Evolutionary conservation across 2,113 vertebrate species (phyloP).

Genomic region (Tympanuchus pallidicinctus): DNA sequence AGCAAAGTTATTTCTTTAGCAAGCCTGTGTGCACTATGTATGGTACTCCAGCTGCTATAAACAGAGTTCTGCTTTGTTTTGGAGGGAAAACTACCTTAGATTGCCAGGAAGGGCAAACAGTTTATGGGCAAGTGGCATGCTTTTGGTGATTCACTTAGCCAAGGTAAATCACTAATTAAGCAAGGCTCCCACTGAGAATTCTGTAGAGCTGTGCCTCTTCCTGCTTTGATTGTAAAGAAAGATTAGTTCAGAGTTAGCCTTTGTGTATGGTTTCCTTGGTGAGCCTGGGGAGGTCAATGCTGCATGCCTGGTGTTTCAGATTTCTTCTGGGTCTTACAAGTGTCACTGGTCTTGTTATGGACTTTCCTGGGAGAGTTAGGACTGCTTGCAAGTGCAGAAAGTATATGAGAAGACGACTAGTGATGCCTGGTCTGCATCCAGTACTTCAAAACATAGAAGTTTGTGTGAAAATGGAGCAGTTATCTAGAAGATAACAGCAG

Average conservation of each 20-base stretch:
- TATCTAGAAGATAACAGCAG: background rate
- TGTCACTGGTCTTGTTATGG: background rate
- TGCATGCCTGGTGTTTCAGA: background rate
- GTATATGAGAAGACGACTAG: background rate
- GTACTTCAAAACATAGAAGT: background rate
- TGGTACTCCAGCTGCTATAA: background rate
- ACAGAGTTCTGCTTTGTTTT: background rate
- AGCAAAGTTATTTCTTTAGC: background rate
- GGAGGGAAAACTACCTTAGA: background rate
- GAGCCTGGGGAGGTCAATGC: background rate
- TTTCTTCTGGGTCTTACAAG: background rate
- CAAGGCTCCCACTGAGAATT: background rate
- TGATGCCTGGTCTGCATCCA: background rate
- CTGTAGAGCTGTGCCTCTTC: background rate
- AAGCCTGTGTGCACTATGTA: background rate
- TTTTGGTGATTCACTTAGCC: conserved; percentile 6
- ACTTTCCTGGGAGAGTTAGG: background rate
- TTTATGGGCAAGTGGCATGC: background rate
- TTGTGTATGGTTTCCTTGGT: background rate
- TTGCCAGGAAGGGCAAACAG: background rate
- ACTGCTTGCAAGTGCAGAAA: background rate
- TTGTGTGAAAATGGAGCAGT: background rate
- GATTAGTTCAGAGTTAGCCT: background rate
- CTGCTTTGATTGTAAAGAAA: background rate
- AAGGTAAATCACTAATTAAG: background rate